Conservation (phyloP, 2,113 vertebrate genomes). For the Pterocles burchelli region DNA sequence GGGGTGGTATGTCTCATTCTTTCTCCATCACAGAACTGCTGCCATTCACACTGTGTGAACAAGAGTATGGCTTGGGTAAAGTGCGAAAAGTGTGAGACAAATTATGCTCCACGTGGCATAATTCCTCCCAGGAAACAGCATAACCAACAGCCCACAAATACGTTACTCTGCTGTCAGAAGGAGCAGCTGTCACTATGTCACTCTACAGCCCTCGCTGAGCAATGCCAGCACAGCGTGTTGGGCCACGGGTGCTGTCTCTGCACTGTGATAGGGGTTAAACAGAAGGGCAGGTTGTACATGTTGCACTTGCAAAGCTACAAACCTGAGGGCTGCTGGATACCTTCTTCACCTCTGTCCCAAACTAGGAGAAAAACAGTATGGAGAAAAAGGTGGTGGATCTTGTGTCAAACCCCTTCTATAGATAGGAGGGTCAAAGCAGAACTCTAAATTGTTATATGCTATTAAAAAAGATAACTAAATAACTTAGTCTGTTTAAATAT, state of each 20-base stretch:
- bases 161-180: background rate
- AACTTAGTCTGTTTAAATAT: slow-evolving; percentile 8
- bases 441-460: background rate
- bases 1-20: slow-evolving; percentile 16
- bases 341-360: background rate
- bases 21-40: slow-evolving; percentile 49
- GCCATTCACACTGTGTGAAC: slow-evolving; percentile 49
- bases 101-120: slow-evolving; percentile 26
- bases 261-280: background rate
- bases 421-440: background rate
- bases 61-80: background rate
- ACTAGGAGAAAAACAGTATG: background rate
- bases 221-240: background rate
- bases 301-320: background rate
- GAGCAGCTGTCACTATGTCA: background rate
- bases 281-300: background rate
- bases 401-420: background rate
- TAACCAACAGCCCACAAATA: background rate
- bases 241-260: background rate
- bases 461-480: background rate
- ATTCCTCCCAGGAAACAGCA: slow-evolving; percentile 9
- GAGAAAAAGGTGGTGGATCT: background rate
- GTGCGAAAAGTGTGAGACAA: background rate
- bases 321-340: background rate
- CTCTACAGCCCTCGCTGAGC: background rate